Conservation (phyloP, 2,888 invertebrate genomes). For the Cylindroiulus punctatus region DNA sequence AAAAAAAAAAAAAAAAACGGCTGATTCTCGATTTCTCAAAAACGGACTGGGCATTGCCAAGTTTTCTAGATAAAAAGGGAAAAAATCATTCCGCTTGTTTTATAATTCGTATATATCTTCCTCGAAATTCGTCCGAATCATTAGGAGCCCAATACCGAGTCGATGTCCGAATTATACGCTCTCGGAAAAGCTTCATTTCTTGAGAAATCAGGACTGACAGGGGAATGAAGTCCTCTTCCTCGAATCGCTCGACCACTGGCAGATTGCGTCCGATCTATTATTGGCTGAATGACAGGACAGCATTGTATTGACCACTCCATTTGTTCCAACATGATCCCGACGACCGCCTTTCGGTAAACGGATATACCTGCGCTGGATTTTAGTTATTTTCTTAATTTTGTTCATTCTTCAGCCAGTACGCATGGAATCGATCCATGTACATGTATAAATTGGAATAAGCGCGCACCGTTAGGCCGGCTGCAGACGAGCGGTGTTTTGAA, state of each 20-base stretch:
- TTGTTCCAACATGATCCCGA: background rate
- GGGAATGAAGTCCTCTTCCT: background rate
- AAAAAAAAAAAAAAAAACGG: background rate
- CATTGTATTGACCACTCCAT: constrained; percentile 1
- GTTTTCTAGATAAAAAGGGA: background rate
- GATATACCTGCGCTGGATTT: constrained; percentile 21
- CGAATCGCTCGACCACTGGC: background rate
- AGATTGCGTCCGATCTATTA: constrained; percentile 18
- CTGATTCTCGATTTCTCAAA: background rate
- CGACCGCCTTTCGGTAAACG: background rate
- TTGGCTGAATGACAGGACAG: constrained; percentile 2
- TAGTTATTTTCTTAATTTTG: background rate
- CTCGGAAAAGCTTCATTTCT: constrained; percentile 22
- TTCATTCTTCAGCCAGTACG: too few relatives aligned
- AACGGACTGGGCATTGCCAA: background rate
- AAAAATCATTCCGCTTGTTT: background rate
- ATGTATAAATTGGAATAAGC: too few relatives aligned
- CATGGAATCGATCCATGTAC: too few relatives aligned
- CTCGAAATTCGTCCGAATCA: background rate
- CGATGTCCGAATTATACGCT: constrained; percentile 8
- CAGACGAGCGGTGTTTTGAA: too few relatives aligned
- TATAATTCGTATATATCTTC: background rate
- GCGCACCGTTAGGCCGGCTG: too few relatives aligned
- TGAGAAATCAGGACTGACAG: background rate
- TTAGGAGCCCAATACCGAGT: background rate